Base-by-base conservation (phyloP, 2,797 vertebrate species). In the Microchirus variegatus region DNA sequence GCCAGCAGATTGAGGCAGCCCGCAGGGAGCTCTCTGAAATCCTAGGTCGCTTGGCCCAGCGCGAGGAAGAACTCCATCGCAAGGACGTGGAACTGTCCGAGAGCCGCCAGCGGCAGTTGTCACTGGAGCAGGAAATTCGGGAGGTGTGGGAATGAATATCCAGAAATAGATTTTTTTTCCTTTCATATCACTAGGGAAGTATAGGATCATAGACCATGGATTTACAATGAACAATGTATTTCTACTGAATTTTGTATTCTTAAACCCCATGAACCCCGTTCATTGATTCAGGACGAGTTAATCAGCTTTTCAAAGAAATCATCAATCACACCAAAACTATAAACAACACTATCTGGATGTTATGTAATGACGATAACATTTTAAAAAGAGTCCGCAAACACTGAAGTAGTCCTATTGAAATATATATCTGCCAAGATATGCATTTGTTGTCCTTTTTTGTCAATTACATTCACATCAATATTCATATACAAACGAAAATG, bases 61-160 rank as follows among this genome's bases (percentile, higher is more conserved):
- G 97, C 17, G 96, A 97, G 71, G 96, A 98, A 61, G 94, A 95
- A 35, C 86, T 96, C 37, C 93, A 89, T 35, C 87, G 90, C 63
- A 95, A 93, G 80, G 94, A 96, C 50, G 83, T 93, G 77, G 94
- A 94, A 64, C 86, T 98, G 54, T 90, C 78, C 31, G 94, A 96
- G 77, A 79, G 88, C 59, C 89, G 87, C 68, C 93, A 93, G 73
- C 91, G 83, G 18, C 92, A 92, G 63, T 52, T 91, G 74, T 90
- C 89, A 68, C 89, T 96, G 82, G 94, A 97, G 73, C 90, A 93
- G 68, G 94, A 98, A 67, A 89, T 94, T 18, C 91, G 75, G 67
- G 93, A 95, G 84, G 87, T 93, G 49, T 77, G 89, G 50, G 58
- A 59, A 40, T 37, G 17, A 59, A 42, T 48, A n/a, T 62, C 68